Evolutionary conservation across 2,113 vertebrate species (phyloP).

Genomic region (Vidua macroura): DNA sequence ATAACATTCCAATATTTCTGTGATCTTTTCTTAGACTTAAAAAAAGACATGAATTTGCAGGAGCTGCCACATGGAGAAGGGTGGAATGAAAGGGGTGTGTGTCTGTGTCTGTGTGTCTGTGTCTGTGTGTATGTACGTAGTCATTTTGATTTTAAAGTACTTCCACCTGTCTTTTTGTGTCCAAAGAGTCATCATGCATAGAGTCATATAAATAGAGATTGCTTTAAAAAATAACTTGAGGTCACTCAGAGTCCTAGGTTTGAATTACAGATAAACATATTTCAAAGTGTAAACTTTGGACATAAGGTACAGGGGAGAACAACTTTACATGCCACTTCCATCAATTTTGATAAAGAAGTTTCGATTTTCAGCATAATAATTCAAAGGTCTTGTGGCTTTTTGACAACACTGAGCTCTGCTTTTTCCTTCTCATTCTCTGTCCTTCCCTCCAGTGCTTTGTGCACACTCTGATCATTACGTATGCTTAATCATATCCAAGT

Average conservation of each 20-base stretch:
- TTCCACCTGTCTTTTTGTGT: not conserved
- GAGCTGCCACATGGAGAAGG: not conserved
- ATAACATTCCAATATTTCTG: not conserved
- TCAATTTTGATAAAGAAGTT: slow-evolving; percentile 15
- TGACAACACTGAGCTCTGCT: not conserved
- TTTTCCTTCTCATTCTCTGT: not conserved
- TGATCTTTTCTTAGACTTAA: not conserved
- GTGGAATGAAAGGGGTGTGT: not conserved
- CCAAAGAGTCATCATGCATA: slow-evolving; percentile 34
- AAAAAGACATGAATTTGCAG: not conserved
- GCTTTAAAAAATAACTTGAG: slow-evolving; percentile 47
- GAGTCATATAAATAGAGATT: slow-evolving; percentile 19
- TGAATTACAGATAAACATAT: slow-evolving; percentile 29
- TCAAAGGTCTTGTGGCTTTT: not conserved
- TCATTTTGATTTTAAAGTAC: slow-evolving; percentile 48
- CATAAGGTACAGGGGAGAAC: not conserved
- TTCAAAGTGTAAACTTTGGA: slow-evolving; percentile 23
- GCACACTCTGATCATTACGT: not conserved
- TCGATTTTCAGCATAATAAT: slow-evolving; percentile 12
- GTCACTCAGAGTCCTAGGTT: not conserved
- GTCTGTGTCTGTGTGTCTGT: no score
- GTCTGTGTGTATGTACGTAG: not conserved
- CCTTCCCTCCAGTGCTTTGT: not conserved
- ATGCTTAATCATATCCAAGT: not conserved
- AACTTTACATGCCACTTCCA: not conserved